Base-by-base conservation (phyloP, 2,113 vertebrate species). In the Callipepla squamata region DNA sequence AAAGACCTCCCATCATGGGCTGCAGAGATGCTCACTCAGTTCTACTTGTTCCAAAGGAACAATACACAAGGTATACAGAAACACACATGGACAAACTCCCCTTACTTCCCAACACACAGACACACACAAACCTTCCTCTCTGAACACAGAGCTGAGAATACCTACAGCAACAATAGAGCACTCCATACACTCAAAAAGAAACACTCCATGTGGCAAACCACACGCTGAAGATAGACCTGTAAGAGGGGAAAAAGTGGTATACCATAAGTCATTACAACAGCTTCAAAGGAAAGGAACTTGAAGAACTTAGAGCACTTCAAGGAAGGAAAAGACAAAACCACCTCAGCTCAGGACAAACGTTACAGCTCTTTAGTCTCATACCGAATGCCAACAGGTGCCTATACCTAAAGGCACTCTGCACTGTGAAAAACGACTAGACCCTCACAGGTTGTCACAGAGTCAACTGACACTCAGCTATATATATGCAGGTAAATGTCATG, bases 21-120 rank as follows among this genome's bases (percentile, higher is more conserved):
- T 40, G 36, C 14, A 47, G 16, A 61, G 63, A 25, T 8, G 7
- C n/a, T 65, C 55, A 62, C 12, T 11, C 12, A 48, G 59, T 12
- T 38, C 48, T 17, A 14, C 25, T 34, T 30, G 3, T 13, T 72
- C 53, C 67, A 30, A 85, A 40, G 67, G 55, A 50, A 45, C 28
- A 57, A 53, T 1, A 72, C 17, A 69, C 28, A 85, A 85, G 20
- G 55, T 2, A 11, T 11, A 34, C 48, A 63, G 66, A 85, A 85
- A 72, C 9, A 20, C 14, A 6, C 0, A 0, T 9, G 18, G 62
- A 55, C 57, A 59, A 48, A 55, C 13, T 34, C 18, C 38, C 45
- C 53, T 23, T 11, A 9, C 32, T 62, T 66, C 30, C 50, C 61
- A 74, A 5, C 1, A 5, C 1, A 26, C 15, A 30, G 9, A 57